These are phyloP conservation scores for Maccullochella peelii DNA, from an alignment of 2,113 vertebrate genomes.

Conservation along the genomic window DNA sequence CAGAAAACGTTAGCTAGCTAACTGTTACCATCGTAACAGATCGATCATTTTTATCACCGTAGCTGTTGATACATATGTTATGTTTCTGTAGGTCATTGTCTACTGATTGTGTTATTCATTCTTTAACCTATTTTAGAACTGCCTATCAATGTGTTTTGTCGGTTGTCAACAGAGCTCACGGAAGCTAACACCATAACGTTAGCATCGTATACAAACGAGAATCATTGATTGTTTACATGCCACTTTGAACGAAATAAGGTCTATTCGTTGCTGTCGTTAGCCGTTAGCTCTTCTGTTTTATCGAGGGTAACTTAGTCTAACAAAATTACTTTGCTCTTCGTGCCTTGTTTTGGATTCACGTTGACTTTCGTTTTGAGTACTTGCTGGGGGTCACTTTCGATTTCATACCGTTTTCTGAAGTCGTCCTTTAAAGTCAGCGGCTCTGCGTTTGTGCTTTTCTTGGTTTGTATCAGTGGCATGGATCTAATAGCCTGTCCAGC, in stretches of 20 bases:
- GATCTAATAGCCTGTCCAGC: background rate
- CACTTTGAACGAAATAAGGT: background rate
- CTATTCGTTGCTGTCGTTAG: background rate
- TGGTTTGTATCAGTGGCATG: background rate
- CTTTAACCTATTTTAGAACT: rapidly evolving
- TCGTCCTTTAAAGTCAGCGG: background rate
- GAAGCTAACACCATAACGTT: conserved; percentile 61
- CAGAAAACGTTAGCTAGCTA: conserved; percentile 74
- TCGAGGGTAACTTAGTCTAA: background rate
- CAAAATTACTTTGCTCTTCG: conserved; percentile 1
- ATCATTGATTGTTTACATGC: conserved; percentile 62
- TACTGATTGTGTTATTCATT: background rate
- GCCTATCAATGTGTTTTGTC: background rate
- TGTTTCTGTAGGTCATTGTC: background rate
- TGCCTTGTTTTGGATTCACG: conserved; percentile 15
- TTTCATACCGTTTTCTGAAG: background rate
- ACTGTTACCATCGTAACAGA: conserved; percentile 52
- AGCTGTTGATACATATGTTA: background rate
- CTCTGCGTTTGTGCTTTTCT: background rate
- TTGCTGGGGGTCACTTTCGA: conserved; percentile 41
- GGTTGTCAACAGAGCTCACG: conserved; percentile 43
- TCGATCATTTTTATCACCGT: conserved; percentile 18
- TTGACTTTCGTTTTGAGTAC: conserved; percentile 62
- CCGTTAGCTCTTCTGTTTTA: background rate
- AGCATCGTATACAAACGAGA: conserved; percentile 50